phyloP scores from a whole-genome alignment of 2,888 invertebrate species.

The Zygothrica quintamaculata region DNA sequence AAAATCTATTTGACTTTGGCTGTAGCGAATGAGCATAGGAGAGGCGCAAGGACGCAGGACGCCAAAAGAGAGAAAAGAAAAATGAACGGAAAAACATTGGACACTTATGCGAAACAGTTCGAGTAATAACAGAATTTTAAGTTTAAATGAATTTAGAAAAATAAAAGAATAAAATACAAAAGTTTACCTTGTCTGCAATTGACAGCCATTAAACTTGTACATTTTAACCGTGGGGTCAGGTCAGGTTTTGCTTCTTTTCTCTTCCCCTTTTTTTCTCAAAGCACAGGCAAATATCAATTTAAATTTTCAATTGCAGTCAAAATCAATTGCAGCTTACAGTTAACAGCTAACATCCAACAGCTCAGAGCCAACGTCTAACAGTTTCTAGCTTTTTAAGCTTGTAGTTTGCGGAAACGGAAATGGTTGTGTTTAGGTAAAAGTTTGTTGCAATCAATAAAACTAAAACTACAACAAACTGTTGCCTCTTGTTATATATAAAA shows the following conservation, averaged over 20 bases:
- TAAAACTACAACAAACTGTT: conserved; percentile 49
- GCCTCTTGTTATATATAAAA: conserved; percentile 41
- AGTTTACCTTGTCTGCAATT: conserved; percentile 51
- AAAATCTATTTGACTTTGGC: conserved; percentile 73
- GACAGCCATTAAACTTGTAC: conserved; percentile 68
- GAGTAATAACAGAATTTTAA: conserved; percentile 73
- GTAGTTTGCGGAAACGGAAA: conserved; percentile 17
- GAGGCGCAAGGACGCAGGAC: conserved; percentile 4
- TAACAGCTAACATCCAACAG: not conserved
- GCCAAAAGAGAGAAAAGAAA: conserved; percentile 14
- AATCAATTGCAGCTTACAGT: conserved; percentile 36
- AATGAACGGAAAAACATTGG: conserved; percentile 48
- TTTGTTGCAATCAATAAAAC: conserved; percentile 56
- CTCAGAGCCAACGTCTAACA: not conserved
- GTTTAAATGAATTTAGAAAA: conserved; percentile 61
- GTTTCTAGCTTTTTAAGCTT: not conserved
- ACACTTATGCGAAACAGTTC: conserved; percentile 52
- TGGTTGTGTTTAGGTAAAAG: conserved; percentile 41
- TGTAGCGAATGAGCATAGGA: not conserved
- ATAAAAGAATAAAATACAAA: no score
- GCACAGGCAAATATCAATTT: conserved; percentile 70
- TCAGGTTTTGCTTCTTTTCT: no score
- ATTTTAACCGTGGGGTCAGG: conserved; percentile 17
- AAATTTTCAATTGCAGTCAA: conserved; percentile 71
- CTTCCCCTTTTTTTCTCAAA: no score